Evolutionary conservation across 1,140 invertebrate species (phyloP), one percentile per base, ranked within the genome.

Genomic region (Neodiprion lecontei): DNA sequence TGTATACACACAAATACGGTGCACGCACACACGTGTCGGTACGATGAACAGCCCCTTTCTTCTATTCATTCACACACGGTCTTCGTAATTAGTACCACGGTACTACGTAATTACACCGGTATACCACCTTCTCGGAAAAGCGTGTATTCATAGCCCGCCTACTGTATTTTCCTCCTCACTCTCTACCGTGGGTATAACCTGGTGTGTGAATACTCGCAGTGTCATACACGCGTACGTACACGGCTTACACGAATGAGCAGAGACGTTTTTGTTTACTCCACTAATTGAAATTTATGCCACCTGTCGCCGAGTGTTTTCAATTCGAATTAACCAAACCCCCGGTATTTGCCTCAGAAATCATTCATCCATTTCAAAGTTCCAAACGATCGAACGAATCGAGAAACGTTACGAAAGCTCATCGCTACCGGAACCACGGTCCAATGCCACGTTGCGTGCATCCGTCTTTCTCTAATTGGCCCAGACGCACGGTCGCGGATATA

Each of bases 21-120:
- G 5, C 28, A 40, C 28, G 5, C 28, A 40, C 28, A 40, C 28
- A 40, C 28, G 5, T 40, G 28, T 5, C 28, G 28, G 28, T 40
- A 40, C 28, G 28, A 40, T 40, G 28, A 40, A 40, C 28, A 61
- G n/a, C 53, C 53, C 53, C n/a, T 61, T 61, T 61, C 11, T 61
- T 61, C 53, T 61, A 61, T 61, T 61, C 53, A 61, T 61, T 61
- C 53, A 61, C 53, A 61, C 53, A 9, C 53, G 11, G 53, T 17
- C n/a, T 61, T 61, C 53, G n/a, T 61, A 61, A 61, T 61, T 61
- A 61, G 53, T 61, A 61, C 53, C 53, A 17, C 53, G n/a, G 53
- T 61, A 61, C 53, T 11, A 61, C n/a, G 11, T 61, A 61, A 61
- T 61, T 61, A 61, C n/a, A 61, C 11, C 53, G 17, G 17, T 5